Evolutionary conservation across 2,888 invertebrate species (phyloP), one percentile per base, ranked within the genome.

Genomic region (Oligia latruncula): DNA sequence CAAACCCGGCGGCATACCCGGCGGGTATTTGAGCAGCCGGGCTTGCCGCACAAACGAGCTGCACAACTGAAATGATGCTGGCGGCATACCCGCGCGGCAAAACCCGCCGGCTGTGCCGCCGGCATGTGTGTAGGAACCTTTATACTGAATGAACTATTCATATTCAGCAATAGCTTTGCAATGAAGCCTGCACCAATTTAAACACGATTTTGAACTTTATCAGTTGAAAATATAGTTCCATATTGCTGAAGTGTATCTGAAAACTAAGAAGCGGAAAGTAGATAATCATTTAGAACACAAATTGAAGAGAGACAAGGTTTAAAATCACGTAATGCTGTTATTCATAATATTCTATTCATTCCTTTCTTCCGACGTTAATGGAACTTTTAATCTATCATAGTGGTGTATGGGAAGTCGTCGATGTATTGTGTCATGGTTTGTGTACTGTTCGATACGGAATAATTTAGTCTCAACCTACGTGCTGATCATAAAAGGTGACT

Each of bases 111-210:
- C n/a, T n/a, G n/a, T n/a, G n/a, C n/a, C n/a, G n/a, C n/a, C n/a
- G n/a, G n/a, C n/a, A n/a, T n/a, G n/a, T n/a, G n/a, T n/a, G n/a
- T n/a, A n/a, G n/a, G n/a, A n/a, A n/a, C n/a, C n/a, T n/a, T n/a
- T n/a, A n/a, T 60, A 72, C 40, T 52, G 68, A 82, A 77, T 77
- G 64, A 82, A 77, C 72, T 77, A 23, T 58, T 82, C 82, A 35
- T 77, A 65, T 62, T 62, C 55, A 43, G 35, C 49, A 82, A 58
- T 52, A 64, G n/a, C 35, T 40, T 17, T 64, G 17, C 62, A 60
- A 52, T 17, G 60, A 46, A 17, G 17, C n/a, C 29, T 46, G 13
- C 4, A 64, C 46, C 15, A 80, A 65, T 74, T 55, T 15, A 11
- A 29, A 60, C 35, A 17, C 17, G 29, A 73, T 72, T 82, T 15